phyloP scores from a whole-genome alignment of 2,113 vertebrate genomes.

The Erythrocercus mccallii region DNA sequence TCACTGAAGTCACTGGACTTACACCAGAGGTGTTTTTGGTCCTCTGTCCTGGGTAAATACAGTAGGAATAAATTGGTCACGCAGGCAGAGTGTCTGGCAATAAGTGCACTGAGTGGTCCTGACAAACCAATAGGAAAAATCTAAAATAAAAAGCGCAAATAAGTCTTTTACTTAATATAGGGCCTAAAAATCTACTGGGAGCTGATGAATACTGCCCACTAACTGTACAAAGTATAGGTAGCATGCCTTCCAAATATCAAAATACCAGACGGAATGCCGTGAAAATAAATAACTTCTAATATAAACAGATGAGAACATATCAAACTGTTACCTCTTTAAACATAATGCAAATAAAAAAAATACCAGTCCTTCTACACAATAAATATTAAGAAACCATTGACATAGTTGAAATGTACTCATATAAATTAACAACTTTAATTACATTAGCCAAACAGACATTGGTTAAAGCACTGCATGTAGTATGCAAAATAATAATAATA shows the following conservation, averaged over 20 bases:
- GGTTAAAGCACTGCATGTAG: slow-evolving; percentile 83
- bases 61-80: slow-evolving; percentile 61
- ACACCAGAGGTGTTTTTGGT: slow-evolving; percentile 57
- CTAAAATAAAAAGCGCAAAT: slow-evolving; percentile 69
- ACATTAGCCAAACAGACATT: slow-evolving; percentile 83
- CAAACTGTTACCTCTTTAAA: slow-evolving; percentile 86
- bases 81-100: slow-evolving; percentile 51
- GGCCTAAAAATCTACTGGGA: slow-evolving; percentile 78
- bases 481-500: slow-evolving; percentile 75
- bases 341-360: slow-evolving; percentile 86
- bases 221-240: slow-evolving; percentile 84
- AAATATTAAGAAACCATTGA: slow-evolving; percentile 89
- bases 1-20: slow-evolving; percentile 59
- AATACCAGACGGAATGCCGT: slow-evolving; percentile 82
- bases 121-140: slow-evolving; percentile 68
- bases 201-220: slow-evolving; percentile 82
- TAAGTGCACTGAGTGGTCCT: slow-evolving; percentile 62
- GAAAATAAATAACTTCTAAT: slow-evolving; percentile 88
- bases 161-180: slow-evolving; percentile 77
- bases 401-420: slow-evolving; percentile 87
- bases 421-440: slow-evolving; percentile 90
- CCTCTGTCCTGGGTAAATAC: slow-evolving; percentile 59
- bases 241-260: slow-evolving; percentile 85
- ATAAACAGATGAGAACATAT: slow-evolving; percentile 87
- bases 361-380: slow-evolving; percentile 87